Evolutionary conservation across 2,797 vertebrate species (phyloP).

Genomic region (Lagodon rhomboides): DNA sequence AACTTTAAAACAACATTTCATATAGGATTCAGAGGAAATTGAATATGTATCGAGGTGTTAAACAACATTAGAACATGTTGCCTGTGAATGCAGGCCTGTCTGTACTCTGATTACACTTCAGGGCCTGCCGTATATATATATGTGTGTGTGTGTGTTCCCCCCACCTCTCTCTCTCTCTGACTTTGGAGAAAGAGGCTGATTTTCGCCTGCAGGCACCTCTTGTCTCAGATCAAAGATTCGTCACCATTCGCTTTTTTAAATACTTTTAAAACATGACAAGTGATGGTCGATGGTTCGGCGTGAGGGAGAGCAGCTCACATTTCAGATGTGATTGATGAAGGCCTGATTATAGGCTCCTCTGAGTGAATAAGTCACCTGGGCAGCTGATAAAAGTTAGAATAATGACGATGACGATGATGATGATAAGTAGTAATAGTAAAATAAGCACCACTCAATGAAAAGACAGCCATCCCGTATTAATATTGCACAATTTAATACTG

Average conservation of each 20-base stretch:
- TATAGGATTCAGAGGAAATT: neutral
- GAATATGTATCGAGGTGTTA: neutral
- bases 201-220: conserved; percentile 56
- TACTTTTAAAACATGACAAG: conserved; percentile 46
- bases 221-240: conserved; percentile 66
- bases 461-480: conserved; percentile 75
- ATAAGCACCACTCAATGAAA: conserved; percentile 71
- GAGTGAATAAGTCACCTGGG: conserved; percentile 5
- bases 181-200: conserved; percentile 48
- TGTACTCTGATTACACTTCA: conserved; percentile 34
- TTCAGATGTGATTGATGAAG: neutral
- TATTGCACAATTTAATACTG: conserved; percentile 87
- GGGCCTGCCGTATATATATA: conserved; percentile 22
- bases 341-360: conserved; percentile 4
- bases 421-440: conserved; percentile 11
- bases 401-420: conserved; percentile 2
- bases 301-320: conserved; percentile 10
- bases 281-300: conserved; percentile 41
- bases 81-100: conserved; percentile 18
- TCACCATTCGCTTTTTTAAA: conserved; percentile 53
- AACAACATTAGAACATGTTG: neutral
- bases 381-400: conserved; percentile 10
- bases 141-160: conserved; percentile 31
- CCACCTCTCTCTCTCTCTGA: neutral
- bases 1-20: conserved; percentile 4